These are phyloP conservation scores for Hyposmocoma kahamanoa DNA, from an alignment of 1,140 invertebrate genomes.

Conservation along the genomic window DNA sequence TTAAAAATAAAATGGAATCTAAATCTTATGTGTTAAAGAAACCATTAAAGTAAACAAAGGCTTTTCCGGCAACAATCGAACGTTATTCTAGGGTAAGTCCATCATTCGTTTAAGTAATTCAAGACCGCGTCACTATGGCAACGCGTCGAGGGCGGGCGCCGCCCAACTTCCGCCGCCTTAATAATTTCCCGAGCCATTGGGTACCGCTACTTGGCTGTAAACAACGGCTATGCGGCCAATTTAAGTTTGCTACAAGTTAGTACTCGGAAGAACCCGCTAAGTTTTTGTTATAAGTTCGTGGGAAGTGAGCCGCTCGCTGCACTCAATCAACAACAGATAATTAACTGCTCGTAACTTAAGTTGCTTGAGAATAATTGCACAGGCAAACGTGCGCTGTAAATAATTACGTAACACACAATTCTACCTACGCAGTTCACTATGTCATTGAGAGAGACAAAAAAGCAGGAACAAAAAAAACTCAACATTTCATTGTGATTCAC, in stretches of 20 bases:
- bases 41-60: not conserved
- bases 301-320: not conserved
- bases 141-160: conserved; percentile 32
- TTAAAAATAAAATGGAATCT: too few relatives aligned
- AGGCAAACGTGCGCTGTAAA: too few relatives aligned
- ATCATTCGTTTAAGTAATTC: conserved; percentile 52
- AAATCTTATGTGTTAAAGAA: too few relatives aligned
- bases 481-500: conserved; percentile 8
- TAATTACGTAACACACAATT: too few relatives aligned
- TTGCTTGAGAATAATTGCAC: too few relatives aligned
- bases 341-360: not conserved
- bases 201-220: conserved; percentile 37
- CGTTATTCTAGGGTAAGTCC: conserved; percentile 13
- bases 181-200: conserved; percentile 56
- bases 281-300: conserved; percentile 1
- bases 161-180: conserved; percentile 30
- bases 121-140: conserved; percentile 42
- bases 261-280: not conserved
- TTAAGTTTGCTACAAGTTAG: conserved; percentile 30
- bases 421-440: too few relatives aligned
- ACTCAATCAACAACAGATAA: not conserved
- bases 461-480: not conserved
- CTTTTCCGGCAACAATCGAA: not conserved
- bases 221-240: conserved; percentile 38
- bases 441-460: too few relatives aligned